These are phyloP conservation scores for Eubucco bourcierii DNA, from an alignment of 2,113 vertebrate species.

Conservation along the genomic window DNA sequence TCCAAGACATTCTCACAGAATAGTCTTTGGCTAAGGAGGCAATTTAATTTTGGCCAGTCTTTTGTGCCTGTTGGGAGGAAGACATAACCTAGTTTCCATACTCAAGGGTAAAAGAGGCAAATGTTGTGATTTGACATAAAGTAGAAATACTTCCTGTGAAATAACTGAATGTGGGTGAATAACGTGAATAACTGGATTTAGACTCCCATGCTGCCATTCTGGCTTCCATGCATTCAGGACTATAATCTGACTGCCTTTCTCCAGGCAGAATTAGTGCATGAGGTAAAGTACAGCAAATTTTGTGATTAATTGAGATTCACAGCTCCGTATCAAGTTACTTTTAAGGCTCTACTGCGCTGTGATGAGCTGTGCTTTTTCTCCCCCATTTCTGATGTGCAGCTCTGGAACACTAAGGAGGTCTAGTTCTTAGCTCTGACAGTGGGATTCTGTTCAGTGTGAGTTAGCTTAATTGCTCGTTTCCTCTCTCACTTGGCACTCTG, in stretches of 20 bases:
- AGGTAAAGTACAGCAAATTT: constrained; percentile 15
- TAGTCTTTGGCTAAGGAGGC: neutral
- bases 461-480: constrained; percentile 66
- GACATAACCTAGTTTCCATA: neutral
- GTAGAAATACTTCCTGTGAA: neutral
- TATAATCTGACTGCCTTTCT: neutral
- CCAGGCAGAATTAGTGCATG: neutral
- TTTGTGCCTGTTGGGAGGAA: neutral
- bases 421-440: constrained; percentile 24
- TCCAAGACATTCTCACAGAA: neutral
- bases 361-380: neutral
- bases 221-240: neutral
- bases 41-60: neutral
- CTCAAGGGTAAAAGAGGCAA: neutral
- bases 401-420: constrained; percentile 27
- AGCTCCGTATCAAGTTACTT: constrained; percentile 3
- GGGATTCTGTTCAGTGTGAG: constrained; percentile 60
- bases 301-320: constrained; percentile 32
- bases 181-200: neutral
- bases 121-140: neutral
- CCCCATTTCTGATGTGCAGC: neutral
- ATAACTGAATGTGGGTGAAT: neutral
- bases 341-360: neutral
- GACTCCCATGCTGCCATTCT: neutral
- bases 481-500: constrained; percentile 48